Evolutionary conservation across 2,888 invertebrate species (phyloP), one percentile per base, ranked within the genome.

Genomic region (Pseudoips prasinana): DNA sequence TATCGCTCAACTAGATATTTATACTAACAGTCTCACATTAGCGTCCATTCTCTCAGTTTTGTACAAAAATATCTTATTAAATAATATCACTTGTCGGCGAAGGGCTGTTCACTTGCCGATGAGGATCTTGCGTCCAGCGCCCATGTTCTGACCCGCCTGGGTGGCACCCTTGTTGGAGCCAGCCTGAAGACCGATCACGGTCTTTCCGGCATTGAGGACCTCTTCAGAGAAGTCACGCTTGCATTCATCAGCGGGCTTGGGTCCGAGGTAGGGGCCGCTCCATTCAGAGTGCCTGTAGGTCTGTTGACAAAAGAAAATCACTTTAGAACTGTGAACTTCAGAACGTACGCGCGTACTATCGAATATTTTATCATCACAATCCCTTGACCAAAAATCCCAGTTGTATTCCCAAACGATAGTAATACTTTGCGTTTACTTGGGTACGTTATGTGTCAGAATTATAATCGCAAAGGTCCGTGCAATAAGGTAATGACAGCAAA

Each of bases 141-240:
- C 98, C 39, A 97, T 90, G 84, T 95, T 98, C 78, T 93, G 92
- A 14, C 98, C 98, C 14, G 96, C 93, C 85, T 98, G 98, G 42
- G 95, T 94, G 60, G 98, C 98, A 24, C 98, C 98, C 88, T 98
- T 97, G 93, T 98, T 98, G 78, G 94, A 94, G 39, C 98, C 98
- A 58, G 97, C 97, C 84, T 98, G 98, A 30, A 98, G 94, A 65
- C 98, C 97, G 65, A 98, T 95, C 66, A 97, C 90, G 54, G 94
- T 92, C 86, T 98, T 92, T 11, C 97, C 97, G 54, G 97, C 96
- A 60, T 93, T 93, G 64, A 98, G 74, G 72, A 95, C 95, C 74
- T 98, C 98, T 0, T 98, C 98, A 10, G 94, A 93, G 91, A 98
- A 98, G 19, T 98, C 95, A 53, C 98, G 95, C 82, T 96, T 96